Percentiles rank a stretch among this genome's conserved stretches.
Conservation (phyloP, 2,888 invertebrate species). For the Drosophila gaucha region DNA sequence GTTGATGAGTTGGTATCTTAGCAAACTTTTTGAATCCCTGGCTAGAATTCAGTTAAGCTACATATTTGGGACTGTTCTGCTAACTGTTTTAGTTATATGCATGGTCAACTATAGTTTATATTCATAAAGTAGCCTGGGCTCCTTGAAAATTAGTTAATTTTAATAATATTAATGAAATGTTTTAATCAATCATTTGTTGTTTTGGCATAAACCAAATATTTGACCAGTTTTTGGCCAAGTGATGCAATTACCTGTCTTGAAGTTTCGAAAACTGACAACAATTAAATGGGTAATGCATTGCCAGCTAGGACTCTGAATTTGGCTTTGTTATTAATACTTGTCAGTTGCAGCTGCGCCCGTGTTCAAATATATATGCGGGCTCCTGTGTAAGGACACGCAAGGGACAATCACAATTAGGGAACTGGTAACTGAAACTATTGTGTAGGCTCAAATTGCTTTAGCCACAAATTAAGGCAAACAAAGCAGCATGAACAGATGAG, state of each 20-base stretch:
- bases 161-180: too few relatives aligned
- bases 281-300: slow-evolving; percentile 56
- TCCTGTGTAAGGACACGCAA: slow-evolving; percentile 17
- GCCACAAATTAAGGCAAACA: slow-evolving; percentile 72
- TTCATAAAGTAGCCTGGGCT: too few relatives aligned
- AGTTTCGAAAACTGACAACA: slow-evolving; percentile 47
- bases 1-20: too few relatives aligned
- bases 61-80: too few relatives aligned
- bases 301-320: not conserved
- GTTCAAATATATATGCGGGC: slow-evolving; percentile 26
- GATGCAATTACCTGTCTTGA: slow-evolving; percentile 11
- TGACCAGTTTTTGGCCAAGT: slow-evolving; percentile 3
- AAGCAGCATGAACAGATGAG: slow-evolving; percentile 27
- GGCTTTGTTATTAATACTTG: slow-evolving; percentile 65
- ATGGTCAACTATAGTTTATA: too few relatives aligned
- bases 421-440: slow-evolving; percentile 35
- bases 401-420: slow-evolving; percentile 31
- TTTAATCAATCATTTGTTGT: not conserved
- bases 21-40: too few relatives aligned
- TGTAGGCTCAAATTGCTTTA: slow-evolving; percentile 42
- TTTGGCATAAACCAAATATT: too few relatives aligned
- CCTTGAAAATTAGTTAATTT: too few relatives aligned
- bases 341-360: slow-evolving; percentile 56
- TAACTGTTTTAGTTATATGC: too few relatives aligned
- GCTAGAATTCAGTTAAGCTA: too few relatives aligned